Base-by-base conservation (phyloP, 92 coral and sea anemone genomes). In the Hydrozoanthus gracilis region DNA sequence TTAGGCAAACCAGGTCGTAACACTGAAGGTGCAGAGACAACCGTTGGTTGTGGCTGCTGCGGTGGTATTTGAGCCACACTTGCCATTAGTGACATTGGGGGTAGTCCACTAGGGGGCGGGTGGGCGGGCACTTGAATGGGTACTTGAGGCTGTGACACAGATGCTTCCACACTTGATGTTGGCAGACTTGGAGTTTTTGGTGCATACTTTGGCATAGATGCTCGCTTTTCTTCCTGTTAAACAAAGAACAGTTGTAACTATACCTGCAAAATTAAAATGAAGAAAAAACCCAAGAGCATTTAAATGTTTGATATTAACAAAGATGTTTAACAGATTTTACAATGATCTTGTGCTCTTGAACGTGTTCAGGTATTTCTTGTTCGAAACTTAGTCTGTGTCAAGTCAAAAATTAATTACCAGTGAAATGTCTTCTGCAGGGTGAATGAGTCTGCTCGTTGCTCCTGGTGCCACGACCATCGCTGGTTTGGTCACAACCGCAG, bases 341-440 rank as follows among this genome's bases (percentile, higher is more conserved):
- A 27, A 27, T 27, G 39, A 27, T 27, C 39, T 27, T 0, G 39
- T 27, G 2, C 39, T 27, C n/a, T 27, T 27, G 39, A 0, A 27
- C 39, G 2, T 27, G 39, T 27, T 0, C 39, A 27, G 39, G 39
- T 27, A 0, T 27, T 27, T 27, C 39, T 0, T 27, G 39, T 27
- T 11, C 2, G n/a, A 11, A 7, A 11, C 13, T 7, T 60, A 62
- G 17, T 62, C 18, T 62, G 7, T 9, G 17, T 67, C 8, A 2
- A 68, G 10, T 13, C 73, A 27, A 6, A 27, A 3, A 17, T 9
- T 27, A 39, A 11, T 71, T 73, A 96, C 99, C 92, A 96, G 76
- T 52, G 99, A 96, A 39, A 96, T 95, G 77, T 96, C 99, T 86
- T 96, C 99, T 72, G 95, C 98, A n/a, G 99, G 99, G 87, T 96